phyloP scores from a whole-genome alignment of 2,797 vertebrate species.

The Manis pentadactyla region DNA sequence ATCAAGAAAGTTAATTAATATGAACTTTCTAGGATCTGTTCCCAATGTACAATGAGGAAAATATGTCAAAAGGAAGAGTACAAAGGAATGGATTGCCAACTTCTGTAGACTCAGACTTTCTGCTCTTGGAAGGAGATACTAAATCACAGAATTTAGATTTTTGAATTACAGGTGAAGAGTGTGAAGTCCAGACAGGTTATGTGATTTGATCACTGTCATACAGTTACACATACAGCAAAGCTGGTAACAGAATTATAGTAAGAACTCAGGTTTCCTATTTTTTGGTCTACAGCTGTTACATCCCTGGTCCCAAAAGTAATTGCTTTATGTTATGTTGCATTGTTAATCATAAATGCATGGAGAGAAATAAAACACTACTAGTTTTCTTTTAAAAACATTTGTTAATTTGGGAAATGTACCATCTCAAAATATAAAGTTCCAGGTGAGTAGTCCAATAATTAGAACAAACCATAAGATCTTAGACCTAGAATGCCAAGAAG shows the following conservation, averaged over 20 bases:
- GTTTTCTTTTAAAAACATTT: neutral
- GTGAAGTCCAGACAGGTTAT: neutral
- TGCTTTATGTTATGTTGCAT: neutral
- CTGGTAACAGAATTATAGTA: neutral
- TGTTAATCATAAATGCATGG: neutral
- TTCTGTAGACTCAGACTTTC: neutral
- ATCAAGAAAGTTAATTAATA: neutral
- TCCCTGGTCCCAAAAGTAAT: neutral
- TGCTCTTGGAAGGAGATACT: neutral
- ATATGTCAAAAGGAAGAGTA: neutral
- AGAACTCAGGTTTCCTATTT: neutral
- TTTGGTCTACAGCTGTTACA: neutral
- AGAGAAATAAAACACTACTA: conserved; percentile 15
- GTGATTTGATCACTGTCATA: neutral
- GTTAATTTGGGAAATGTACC: neutral
- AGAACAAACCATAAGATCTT: conserved; percentile 5
- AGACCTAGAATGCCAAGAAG: neutral
- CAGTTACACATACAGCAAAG: neutral
- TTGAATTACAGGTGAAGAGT: neutral
- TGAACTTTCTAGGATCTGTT: neutral
- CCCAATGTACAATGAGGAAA: neutral
- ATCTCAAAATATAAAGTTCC: conserved; percentile 5
- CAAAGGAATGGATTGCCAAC: neutral
- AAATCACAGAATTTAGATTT: neutral
- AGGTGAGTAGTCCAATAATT: neutral